Base-by-base conservation (phyloP, 2,113 vertebrate species). In the Lepus timidus region DNA sequence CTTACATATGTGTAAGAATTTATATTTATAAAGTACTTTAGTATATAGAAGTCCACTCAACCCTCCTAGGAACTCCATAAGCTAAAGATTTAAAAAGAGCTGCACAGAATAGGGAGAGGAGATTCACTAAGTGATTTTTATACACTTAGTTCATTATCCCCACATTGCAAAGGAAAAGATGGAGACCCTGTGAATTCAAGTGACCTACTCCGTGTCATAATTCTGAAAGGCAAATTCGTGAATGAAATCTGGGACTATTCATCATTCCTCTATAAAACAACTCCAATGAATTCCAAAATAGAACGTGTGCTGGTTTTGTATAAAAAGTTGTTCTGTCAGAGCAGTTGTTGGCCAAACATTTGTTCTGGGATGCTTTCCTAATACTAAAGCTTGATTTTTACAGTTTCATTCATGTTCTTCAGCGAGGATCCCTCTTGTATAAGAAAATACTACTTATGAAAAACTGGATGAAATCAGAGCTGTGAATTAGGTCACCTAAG, bases 1-100 rank as follows among this genome's bases (percentile, higher is more conserved):
- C 55, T 94, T 89, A 81, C 93, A 95, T 76, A 68, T 95, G 96
- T 95, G 44, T 71, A 64, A 64, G 9, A 16, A 75, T 85, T 92
- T 93, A 67, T 31, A 75, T 70, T 68, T 80, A 64, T 44, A 71
- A 79, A 62, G 3, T 9, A 39, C 55, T 6, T 91, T 25, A 64
- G 44, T 79, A 79, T 14, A 36, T 1, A 88, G 49, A 22, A 78
- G 62, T 39, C 87, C 25, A 68, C 65, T 82, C 51, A 62, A 6
- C 75, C 31, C 20, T 55, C 23, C 20, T 79, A 16, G 67, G 31
- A 90, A 84, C 25, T 84, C 27, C 74, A 5, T 82, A 68, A 76
- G 0, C 23, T 83, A 31, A 22, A 11, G 82, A 58, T 81, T 68
- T 93, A 86, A 68, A 29, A 79, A 68, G 64, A 95, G 74, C 11